Conservation (phyloP, 2,888 invertebrate species). For the Campoplex nolae region DNA sequence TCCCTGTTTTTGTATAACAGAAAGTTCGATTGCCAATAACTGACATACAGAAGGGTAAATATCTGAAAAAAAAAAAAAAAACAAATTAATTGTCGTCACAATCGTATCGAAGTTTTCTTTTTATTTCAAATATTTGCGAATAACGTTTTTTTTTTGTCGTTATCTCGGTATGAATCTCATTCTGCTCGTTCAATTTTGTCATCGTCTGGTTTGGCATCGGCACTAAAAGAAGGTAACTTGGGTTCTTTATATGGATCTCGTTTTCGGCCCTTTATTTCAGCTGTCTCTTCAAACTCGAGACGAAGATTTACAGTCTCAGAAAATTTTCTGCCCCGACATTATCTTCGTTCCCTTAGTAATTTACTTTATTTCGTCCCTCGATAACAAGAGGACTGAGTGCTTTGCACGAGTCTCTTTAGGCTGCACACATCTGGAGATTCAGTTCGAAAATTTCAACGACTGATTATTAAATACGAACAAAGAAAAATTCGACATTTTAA, state of each 20-base stretch:
- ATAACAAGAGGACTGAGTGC: slow-evolving; percentile 9
- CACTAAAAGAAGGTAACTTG: not conserved
- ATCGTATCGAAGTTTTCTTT: not conserved
- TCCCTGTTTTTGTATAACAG: not conserved
- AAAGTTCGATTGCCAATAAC: not conserved
- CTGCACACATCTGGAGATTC: not conserved
- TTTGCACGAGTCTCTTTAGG: slow-evolving; percentile 8
- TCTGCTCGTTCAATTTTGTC: not conserved
- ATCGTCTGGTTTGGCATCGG: not conserved
- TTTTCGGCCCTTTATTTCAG: slow-evolving; percentile 10
- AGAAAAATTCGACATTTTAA: not conserved
- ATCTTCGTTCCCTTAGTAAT: not conserved
- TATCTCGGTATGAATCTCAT: not conserved
- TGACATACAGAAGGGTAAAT: not conserved
- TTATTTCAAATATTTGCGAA: not conserved
- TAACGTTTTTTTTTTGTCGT: not conserved
- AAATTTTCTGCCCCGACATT: slow-evolving; percentile 13
- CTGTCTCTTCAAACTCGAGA: slow-evolving; percentile 2
- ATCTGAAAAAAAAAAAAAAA: too few species aligned
- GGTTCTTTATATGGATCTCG: not conserved
- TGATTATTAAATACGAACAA: not conserved
- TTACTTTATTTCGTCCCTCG: slow-evolving; percentile 8
- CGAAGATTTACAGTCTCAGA: slow-evolving; percentile 38
- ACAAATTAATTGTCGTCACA: not conserved
- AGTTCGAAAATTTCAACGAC: not conserved